Evolutionary conservation across 2,888 invertebrate genomes (phyloP), one percentile per base, ranked within the genome.

Genomic region (Nycteola revayana): DNA sequence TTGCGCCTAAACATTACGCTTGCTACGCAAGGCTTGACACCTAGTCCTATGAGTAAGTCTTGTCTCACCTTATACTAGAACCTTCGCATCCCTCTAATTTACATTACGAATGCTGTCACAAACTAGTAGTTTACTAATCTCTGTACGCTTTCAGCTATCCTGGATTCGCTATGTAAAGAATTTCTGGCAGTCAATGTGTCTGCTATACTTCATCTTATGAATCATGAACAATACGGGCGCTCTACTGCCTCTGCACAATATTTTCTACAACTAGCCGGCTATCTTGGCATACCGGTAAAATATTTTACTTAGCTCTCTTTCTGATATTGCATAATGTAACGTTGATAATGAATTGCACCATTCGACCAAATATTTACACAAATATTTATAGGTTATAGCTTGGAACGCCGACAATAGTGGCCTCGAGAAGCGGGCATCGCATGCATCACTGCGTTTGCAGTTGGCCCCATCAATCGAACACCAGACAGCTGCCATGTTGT

Each of bases 381-480:
- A 2, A 25, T 23, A 34, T 40, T 17, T 39, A 28, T 60, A 87
- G 61, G 97, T 98, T 32, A 96, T 98, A 60, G 96, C 97, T 5
- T 98, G 98, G 98, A 98, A 98, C 83, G 97, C 98, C 5, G 98
- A 98, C 81, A 98, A 98, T 83, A 96, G 98, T 23, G 98, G 97
- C 22, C 90, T 97, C 39, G 92, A 92, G 65, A 88, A 92, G 48
- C 82, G 94, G 49, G 95, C 96, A 23, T 95, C 96, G 11, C 95
- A 96, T 79, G 95, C 96, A 30, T 96, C 96, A 40, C 90, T 98
- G 62, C 95, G 96, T 67, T 91, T 97, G 50, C 98, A 98, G 84
- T 90, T 99, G 77, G 98, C 98, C 35, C 98, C 99, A 45, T 97
- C 98, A 34, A 93, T 99, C 61, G 96, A 97, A 81, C 98, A 99